Evolutionary conservation across 2,113 vertebrate species (phyloP).

Genomic region (Brachypteracias leptosomus): DNA sequence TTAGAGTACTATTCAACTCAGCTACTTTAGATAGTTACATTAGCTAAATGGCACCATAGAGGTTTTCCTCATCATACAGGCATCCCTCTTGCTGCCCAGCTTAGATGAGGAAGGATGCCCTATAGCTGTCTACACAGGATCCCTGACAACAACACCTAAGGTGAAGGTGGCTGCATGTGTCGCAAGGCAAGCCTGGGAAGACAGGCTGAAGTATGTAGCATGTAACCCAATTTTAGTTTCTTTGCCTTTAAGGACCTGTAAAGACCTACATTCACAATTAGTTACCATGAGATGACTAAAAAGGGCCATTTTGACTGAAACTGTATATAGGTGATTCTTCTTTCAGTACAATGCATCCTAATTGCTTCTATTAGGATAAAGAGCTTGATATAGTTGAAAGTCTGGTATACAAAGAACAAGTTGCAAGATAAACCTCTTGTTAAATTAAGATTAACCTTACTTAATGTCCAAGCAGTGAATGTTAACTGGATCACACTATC

Average conservation of each 20-base stretch:
- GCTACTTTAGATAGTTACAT: background rate
- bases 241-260: background rate
- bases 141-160: background rate
- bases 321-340: background rate
- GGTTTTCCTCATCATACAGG: background rate
- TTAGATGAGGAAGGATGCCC: background rate
- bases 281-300: background rate
- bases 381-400: background rate
- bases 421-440: background rate
- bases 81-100: background rate
- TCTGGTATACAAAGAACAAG: background rate
- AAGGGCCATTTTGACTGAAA: background rate
- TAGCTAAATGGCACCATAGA: background rate
- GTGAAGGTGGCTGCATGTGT: rapidly evolving
- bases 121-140: background rate
- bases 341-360: background rate
- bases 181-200: background rate
- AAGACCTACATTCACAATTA: background rate
- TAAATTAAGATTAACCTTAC: background rate
- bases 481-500: background rate
- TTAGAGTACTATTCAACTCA: background rate
- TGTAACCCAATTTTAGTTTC: background rate
- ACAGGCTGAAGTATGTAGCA: background rate
- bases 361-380: background rate
- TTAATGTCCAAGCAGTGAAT: background rate